A percentile compares a stretch with the other conserved stretches of the same genome.
These are phyloP conservation scores for Apoda limacodes DNA, from an alignment of 2,888 invertebrate genomes.

Conservation along the genomic window DNA sequence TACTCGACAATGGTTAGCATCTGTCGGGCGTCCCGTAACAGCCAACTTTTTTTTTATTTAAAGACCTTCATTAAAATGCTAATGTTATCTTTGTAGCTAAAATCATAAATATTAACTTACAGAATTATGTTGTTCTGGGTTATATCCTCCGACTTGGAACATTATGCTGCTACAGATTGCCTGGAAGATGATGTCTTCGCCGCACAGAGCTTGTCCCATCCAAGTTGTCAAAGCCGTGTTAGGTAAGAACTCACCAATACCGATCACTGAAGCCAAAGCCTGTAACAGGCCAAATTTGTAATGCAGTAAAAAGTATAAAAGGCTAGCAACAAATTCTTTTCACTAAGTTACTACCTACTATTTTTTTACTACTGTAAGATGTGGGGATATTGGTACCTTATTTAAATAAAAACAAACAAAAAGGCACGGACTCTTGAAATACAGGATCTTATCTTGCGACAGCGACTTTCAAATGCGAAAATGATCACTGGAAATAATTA, in stretches of 20 bases:
- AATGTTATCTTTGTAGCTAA: not conserved
- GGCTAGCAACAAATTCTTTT: not conserved
- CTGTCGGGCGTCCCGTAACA: too few relatives aligned
- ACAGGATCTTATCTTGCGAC: too few relatives aligned
- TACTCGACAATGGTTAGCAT: too few relatives aligned
- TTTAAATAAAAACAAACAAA: too few relatives aligned
- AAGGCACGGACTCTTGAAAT: too few relatives aligned
- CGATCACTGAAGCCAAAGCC: slow-evolving; percentile 36
- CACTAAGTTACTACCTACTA: too few relatives aligned
- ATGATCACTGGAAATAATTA: too few relatives aligned
- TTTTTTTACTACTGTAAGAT: too few relatives aligned
- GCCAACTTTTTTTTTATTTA: too few relatives aligned
- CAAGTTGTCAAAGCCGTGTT: slow-evolving; percentile 50
- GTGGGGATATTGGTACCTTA: too few relatives aligned
- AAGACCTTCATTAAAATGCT: not conserved
- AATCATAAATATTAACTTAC: slow-evolving; percentile 49
- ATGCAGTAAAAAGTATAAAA: not conserved
- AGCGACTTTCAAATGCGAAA: too few relatives aligned
- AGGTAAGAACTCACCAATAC: slow-evolving; percentile 72
- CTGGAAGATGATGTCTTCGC: slow-evolving; percentile 54
- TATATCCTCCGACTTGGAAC: slow-evolving; percentile 72
- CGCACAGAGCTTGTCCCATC: slow-evolving; percentile 56
- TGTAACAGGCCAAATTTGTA: slow-evolving; percentile 19
- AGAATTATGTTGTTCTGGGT: slow-evolving; percentile 55
- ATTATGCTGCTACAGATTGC: slow-evolving; percentile 71